phyloP scores from a whole-genome alignment of 92 coral and sea anemone species.

The Epizoanthus stellaris region DNA sequence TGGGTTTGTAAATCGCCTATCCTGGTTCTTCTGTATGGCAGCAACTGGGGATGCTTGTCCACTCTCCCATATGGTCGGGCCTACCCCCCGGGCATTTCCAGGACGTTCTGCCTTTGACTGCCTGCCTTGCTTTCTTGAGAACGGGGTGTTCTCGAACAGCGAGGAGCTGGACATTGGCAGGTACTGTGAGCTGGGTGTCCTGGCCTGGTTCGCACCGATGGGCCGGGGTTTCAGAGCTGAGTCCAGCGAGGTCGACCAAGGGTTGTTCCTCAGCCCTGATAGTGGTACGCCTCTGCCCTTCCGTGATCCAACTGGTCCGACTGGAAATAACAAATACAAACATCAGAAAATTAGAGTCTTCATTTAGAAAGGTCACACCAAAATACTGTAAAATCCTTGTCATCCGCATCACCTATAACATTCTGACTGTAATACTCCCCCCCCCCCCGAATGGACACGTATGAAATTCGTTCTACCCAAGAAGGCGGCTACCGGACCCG shows the following conservation, averaged over 20 bases:
- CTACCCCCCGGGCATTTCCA: slow-evolving; percentile 24
- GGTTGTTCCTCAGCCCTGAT: slow-evolving; percentile 64
- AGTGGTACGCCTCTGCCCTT: slow-evolving; percentile 49
- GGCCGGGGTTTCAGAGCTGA: slow-evolving; percentile 59
- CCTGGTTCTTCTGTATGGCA: slow-evolving; percentile 46
- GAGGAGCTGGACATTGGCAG: slow-evolving; percentile 64
- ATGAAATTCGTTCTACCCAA: background rate
- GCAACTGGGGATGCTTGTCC: slow-evolving; percentile 30
- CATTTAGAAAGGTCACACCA: too few relatives aligned
- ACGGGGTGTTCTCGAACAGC: slow-evolving; percentile 72
- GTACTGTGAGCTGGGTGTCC: slow-evolving; percentile 49
- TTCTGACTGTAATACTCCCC: too few relatives aligned
- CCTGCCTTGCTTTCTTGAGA: slow-evolving; percentile 40
- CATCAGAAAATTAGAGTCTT: background rate
- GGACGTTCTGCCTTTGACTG: slow-evolving; percentile 21
- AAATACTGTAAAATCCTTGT: background rate
- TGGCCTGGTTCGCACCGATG: slow-evolving; percentile 41
- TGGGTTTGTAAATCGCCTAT: slow-evolving; percentile 62
- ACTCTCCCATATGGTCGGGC: slow-evolving; percentile 44
- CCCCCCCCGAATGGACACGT: too few relatives aligned
- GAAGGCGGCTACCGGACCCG: too few relatives aligned
- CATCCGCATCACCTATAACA: background rate
- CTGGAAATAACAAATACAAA: slow-evolving; percentile 8
- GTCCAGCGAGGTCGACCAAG: slow-evolving; percentile 77
- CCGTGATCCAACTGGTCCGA: slow-evolving; percentile 57